Evolutionary conservation across 2,113 vertebrate species (phyloP).

Genomic region (Megaceryle torquata): DNA sequence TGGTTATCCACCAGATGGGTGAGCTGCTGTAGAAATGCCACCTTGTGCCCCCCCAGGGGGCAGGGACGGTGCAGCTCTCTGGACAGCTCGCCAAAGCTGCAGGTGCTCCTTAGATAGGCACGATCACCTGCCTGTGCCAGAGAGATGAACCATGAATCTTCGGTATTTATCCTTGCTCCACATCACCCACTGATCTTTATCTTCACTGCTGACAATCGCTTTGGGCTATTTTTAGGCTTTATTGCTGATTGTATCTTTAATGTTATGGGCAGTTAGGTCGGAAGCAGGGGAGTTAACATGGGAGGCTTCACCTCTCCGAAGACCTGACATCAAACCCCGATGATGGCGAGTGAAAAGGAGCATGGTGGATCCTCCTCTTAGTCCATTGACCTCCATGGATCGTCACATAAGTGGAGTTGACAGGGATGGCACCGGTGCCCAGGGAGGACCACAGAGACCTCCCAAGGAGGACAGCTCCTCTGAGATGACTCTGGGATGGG

Average conservation of each 20-base stretch:
- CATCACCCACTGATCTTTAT: constrained; percentile 3
- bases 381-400: neutral
- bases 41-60: neutral
- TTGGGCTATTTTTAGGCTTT: constrained; percentile 57
- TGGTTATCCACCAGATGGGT: neutral
- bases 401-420: fast-evolving
- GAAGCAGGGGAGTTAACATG: constrained; percentile 19
- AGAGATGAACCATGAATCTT: constrained; percentile 41
- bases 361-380: neutral
- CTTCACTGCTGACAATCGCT: constrained; percentile 26
- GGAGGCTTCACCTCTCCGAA: neutral
- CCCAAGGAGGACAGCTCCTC: too few relatives aligned
- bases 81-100: fast-evolving
- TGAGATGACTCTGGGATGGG: neutral
- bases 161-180: neutral
- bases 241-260: constrained; percentile 43
- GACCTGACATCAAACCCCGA: neutral
- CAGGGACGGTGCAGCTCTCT: neutral
- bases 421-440: neutral
- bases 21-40: neutral
- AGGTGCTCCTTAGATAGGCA: neutral
- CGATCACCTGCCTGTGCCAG: neutral
- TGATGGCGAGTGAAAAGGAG: neutral
- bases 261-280: constrained; percentile 59
- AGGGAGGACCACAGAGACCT: neutral